Evolutionary conservation across 2,797 vertebrate species (phyloP).

Genomic region (Esox lucius): DNA sequence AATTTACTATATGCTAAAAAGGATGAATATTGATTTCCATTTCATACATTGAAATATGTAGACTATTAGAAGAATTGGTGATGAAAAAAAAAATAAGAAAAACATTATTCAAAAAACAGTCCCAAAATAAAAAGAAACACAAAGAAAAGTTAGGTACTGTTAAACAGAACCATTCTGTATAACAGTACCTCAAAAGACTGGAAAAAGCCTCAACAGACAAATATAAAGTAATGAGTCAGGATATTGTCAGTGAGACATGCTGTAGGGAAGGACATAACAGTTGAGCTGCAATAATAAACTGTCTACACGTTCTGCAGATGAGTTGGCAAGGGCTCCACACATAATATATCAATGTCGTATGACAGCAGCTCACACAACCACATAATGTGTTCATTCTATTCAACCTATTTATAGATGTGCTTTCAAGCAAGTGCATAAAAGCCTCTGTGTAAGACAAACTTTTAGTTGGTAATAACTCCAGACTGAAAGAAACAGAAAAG

Average conservation of each 20-base stretch:
- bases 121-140: background rate
- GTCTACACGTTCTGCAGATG: background rate
- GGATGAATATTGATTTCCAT: background rate
- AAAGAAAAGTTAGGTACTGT: background rate
- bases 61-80: background rate
- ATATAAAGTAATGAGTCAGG: conserved; percentile 12
- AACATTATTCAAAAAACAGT: background rate
- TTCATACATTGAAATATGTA: background rate
- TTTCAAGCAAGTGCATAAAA: conserved; percentile 20
- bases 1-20: no score
- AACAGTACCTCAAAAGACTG: conserved; percentile 1
- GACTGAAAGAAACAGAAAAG: background rate
- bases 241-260: conserved; percentile 10
- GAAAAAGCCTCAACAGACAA: background rate
- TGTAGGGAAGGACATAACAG: conserved; percentile 15
- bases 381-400: conserved; percentile 11
- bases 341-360: conserved; percentile 10
- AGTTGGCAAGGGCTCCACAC: conserved; percentile 13
- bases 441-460: background rate
- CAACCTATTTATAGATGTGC: conserved; percentile 19
- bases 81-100: background rate
- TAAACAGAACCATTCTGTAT: background rate
- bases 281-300: conserved; percentile 20
- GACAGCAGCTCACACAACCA: background rate
- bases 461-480: background rate